Percentiles rank a stretch among this genome's conserved stretches.
phyloP scores from a whole-genome alignment of 2,797 vertebrate genomes.

The Halcyon leucocephala region DNA sequence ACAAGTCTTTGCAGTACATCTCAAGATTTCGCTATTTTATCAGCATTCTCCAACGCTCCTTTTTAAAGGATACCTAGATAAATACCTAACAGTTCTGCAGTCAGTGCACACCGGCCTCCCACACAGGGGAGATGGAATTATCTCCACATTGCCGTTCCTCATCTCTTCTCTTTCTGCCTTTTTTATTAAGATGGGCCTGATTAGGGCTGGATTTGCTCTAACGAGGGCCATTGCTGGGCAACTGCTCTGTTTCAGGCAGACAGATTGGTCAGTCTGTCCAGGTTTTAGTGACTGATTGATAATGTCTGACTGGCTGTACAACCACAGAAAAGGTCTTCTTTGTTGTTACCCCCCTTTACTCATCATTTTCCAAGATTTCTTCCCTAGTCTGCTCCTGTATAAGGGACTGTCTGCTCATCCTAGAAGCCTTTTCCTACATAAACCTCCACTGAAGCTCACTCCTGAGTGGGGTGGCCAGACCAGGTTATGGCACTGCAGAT shows the following conservation, averaged over 20 bases:
- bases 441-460: not conserved
- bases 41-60: not conserved
- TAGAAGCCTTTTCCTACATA: not conserved
- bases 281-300: not conserved
- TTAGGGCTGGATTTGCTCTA: not conserved
- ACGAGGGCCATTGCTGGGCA: not conserved
- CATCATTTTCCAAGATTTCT: not conserved
- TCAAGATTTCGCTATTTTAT: not conserved
- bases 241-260: not conserved
- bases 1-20: not conserved
- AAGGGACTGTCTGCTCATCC: not conserved
- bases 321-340: not conserved
- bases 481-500: not conserved
- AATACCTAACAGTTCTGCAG: conserved; percentile 15
- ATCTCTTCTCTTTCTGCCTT: not conserved
- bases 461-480: not conserved
- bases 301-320: not conserved
- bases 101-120: not conserved
- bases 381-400: not conserved
- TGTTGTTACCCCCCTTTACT: not conserved
- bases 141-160: not conserved
- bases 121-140: conserved; percentile 15
- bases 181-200: not conserved
- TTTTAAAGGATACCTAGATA: not conserved
- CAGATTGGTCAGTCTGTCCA: not conserved